Conservation (phyloP, 2,797 vertebrate species). For the Phoebastria nigripes region DNA sequence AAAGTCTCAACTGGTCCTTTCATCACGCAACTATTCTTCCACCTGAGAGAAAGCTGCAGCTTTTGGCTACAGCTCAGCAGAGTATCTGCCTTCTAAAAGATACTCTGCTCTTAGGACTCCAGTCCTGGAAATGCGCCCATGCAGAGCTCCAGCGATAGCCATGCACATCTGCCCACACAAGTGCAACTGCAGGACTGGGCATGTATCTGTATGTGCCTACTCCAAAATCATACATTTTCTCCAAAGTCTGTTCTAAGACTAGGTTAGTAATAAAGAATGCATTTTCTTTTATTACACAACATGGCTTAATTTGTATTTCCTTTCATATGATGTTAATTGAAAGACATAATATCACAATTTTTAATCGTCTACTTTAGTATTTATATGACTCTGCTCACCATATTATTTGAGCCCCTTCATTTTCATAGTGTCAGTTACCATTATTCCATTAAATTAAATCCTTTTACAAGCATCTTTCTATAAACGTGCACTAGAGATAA, state of each 20-base stretch:
- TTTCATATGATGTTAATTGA: neutral
- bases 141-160: neutral
- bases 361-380: neutral
- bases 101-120: neutral
- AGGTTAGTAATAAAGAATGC: neutral
- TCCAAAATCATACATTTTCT: neutral
- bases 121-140: neutral
- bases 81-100: neutral
- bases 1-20: neutral
- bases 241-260: neutral
- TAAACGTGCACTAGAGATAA: slow-evolving; percentile 62
- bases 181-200: neutral
- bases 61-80: neutral
- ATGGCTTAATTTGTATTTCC: neutral
- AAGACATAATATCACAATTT: neutral
- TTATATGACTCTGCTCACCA: neutral
- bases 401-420: slow-evolving; percentile 45
- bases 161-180: neutral
- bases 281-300: neutral
- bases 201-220: fast-evolving
- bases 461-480: slow-evolving; percentile 60
- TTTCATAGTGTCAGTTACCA: slow-evolving; percentile 62
- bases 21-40: neutral
- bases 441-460: slow-evolving; percentile 71
- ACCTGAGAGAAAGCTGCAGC: neutral